Evolutionary conservation across 2,888 invertebrate genomes (phyloP).

Genomic region (Glaucopsyche alexis): DNA sequence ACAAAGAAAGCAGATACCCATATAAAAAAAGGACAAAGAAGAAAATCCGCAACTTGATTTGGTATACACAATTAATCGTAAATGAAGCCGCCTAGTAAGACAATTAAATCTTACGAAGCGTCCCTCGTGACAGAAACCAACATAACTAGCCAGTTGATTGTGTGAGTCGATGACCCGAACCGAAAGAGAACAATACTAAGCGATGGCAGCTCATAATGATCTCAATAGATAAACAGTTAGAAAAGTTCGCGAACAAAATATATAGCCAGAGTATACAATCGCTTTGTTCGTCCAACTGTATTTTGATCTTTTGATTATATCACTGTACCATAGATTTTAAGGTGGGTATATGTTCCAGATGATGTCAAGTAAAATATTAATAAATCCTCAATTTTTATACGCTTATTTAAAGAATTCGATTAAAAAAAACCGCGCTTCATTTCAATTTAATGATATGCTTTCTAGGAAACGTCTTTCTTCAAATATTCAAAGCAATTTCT

Average conservation of each 20-base stretch:
- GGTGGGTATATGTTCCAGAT: background rate
- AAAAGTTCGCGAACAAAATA: constrained; percentile 29
- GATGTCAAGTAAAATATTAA: background rate
- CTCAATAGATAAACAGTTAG: constrained; percentile 46
- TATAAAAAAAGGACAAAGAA: background rate
- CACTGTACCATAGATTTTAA: background rate
- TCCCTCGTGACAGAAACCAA: constrained; percentile 43
- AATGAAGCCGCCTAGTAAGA: constrained; percentile 27
- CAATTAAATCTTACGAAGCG: constrained; percentile 25
- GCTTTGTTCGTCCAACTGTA: constrained; percentile 16
- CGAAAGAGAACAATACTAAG: constrained; percentile 71
- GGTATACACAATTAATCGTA: constrained; percentile 28
- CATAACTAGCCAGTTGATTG: constrained; percentile 61
- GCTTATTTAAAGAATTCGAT: background rate
- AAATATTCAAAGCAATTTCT: too few relatives aligned
- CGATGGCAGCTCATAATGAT: constrained; percentile 56
- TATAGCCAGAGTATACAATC: constrained; percentile 11
- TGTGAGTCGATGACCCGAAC: constrained; percentile 64
- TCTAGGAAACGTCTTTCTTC: background rate
- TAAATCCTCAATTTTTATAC: background rate
- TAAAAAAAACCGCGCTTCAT: background rate
- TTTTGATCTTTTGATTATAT: background rate
- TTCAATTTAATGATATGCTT: background rate
- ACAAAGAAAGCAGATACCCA: background rate
- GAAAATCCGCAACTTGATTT: background rate